Evolutionary conservation across 2,113 vertebrate genomes (phyloP).

Genomic region (Hemicordylus capensis): DNA sequence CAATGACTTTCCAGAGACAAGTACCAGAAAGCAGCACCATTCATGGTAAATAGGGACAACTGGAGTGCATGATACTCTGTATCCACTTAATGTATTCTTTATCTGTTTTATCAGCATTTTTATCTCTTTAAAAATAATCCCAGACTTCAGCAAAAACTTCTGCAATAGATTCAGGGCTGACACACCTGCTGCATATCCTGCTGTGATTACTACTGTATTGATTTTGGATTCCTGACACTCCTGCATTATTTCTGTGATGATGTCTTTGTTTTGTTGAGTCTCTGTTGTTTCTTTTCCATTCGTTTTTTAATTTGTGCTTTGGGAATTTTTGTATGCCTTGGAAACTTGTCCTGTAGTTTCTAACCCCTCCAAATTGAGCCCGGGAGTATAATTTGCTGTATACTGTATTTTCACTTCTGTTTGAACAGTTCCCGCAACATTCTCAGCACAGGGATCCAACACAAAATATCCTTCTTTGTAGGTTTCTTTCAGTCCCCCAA

Average conservation of each 20-base stretch:
- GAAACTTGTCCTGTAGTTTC: conserved; percentile 6
- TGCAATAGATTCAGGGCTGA: background rate
- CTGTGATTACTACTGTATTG: background rate
- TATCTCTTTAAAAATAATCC: background rate
- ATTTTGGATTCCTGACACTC: background rate
- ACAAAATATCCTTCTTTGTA: too few relatives aligned
- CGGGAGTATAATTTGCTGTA: background rate
- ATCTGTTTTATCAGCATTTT: background rate
- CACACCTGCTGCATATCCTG: background rate
- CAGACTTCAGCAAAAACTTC: background rate
- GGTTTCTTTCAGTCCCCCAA: too few relatives aligned
- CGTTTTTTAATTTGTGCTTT: background rate
- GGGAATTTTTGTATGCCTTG: background rate
- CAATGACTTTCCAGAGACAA: background rate
- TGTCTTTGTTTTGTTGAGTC: conserved; percentile 2
- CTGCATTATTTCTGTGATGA: background rate
- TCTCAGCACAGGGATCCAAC: background rate
- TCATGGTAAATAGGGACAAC: too few relatives aligned
- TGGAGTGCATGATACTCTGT: background rate
- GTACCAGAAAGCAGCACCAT: too few relatives aligned
- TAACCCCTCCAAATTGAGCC: background rate
- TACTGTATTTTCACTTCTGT: background rate
- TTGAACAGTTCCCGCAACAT: background rate
- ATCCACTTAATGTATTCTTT: background rate
- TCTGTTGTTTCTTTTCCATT: background rate